phyloP scores from a whole-genome alignment of 2,888 invertebrate species.

The Melinopterus prodromus region DNA sequence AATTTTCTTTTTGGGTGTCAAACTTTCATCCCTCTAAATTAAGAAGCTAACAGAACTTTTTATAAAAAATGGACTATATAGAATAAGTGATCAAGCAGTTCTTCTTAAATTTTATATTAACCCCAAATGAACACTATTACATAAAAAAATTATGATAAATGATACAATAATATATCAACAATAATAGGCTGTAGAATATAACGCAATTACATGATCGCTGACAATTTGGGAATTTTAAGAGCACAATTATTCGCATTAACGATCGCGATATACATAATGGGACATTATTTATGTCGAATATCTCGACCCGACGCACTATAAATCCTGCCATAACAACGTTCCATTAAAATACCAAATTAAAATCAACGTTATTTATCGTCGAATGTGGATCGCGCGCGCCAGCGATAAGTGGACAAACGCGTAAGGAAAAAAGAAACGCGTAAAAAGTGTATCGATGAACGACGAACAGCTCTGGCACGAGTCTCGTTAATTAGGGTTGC shows the following conservation, averaged over 20 bases:
- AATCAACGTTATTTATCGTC: background rate
- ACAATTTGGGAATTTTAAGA: background rate
- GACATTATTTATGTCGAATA: constrained; percentile 4
- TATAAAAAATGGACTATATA: too few species aligned
- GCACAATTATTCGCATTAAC: background rate
- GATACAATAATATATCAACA: background rate
- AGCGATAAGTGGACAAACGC: background rate
- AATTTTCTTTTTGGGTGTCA: too few species aligned
- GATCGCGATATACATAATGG: background rate
- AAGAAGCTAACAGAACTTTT: too few species aligned
- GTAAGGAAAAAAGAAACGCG: background rate
- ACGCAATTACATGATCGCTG: background rate
- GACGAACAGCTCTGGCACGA: background rate
- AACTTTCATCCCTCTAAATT: too few species aligned
- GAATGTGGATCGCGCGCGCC: background rate
- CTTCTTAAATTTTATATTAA: too few species aligned
- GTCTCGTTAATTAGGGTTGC: background rate
- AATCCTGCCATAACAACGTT: background rate
- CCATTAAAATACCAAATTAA: constrained; percentile 4
- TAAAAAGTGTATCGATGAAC: too few species aligned
- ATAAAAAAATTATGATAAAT: background rate
- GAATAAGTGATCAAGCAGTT: too few species aligned
- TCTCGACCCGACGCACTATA: background rate
- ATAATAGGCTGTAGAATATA: background rate
- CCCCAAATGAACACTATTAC: too few species aligned